phyloP scores from a whole-genome alignment of 2,888 invertebrate species.

The Ischnura elegans region DNA sequence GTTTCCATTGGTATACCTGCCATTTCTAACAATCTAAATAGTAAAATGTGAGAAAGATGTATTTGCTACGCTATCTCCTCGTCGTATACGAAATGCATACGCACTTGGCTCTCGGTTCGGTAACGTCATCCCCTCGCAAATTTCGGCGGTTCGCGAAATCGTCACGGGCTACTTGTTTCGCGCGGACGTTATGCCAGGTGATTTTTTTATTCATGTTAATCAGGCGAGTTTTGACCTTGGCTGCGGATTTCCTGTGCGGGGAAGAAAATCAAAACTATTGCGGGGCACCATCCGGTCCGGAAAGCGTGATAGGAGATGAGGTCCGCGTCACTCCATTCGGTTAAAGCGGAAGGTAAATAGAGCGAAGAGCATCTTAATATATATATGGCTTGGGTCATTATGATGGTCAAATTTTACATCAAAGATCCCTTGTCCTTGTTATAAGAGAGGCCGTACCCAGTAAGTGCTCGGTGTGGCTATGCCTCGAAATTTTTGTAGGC shows the following conservation, averaged over 20 bases:
- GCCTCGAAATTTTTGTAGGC: too few species aligned
- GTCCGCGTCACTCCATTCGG: background rate
- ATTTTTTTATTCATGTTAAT: background rate
- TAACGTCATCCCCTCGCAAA: background rate
- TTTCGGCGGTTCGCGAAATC: background rate
- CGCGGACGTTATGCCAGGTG: conserved; percentile 11
- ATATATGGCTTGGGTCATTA: too few species aligned
- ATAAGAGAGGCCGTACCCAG: too few species aligned
- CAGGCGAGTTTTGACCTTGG: background rate
- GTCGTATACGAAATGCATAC: background rate
- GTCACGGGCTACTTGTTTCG: conserved; percentile 8
- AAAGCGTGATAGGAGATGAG: background rate
- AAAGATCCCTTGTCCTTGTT: too few species aligned
- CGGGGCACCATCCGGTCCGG: background rate
- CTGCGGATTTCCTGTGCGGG: background rate
- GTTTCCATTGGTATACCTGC: too few species aligned
- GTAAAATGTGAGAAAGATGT: too few species aligned
- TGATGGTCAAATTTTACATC: too few species aligned
- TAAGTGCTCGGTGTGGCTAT: too few species aligned
- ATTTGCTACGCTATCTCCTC: too few species aligned
- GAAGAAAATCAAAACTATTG: background rate
- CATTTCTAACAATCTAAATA: too few species aligned
- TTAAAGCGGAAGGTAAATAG: background rate
- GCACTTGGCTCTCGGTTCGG: background rate
- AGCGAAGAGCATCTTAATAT: background rate